Percentiles rank a stretch among this genome's conserved stretches.
These are phyloP conservation scores for Molorchus minor DNA, from an alignment of 2,888 invertebrate genomes.

Conservation along the genomic window DNA sequence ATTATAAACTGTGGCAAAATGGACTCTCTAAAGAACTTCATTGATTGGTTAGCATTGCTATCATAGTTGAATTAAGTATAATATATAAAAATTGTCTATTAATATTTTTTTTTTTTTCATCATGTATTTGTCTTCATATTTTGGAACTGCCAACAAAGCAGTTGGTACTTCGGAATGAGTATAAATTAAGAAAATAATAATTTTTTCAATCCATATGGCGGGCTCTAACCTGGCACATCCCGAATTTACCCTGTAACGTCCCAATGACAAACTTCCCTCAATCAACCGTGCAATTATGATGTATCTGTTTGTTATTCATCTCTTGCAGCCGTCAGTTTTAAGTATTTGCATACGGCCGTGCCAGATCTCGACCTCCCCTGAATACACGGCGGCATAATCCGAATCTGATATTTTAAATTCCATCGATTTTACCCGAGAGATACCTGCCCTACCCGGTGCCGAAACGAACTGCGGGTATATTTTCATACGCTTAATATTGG, in stretches of 20 bases:
- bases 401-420: constrained; percentile 17
- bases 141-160: too few species aligned
- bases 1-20: too few species aligned
- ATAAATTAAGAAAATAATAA: too few species aligned
- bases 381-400: constrained; percentile 5
- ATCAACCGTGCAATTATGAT: constrained; percentile 33
- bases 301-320: constrained; percentile 30
- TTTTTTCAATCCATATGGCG: too few species aligned
- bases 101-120: too few species aligned
- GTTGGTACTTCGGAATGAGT: too few species aligned
- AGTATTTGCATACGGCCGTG: constrained; percentile 25
- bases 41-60: too few species aligned
- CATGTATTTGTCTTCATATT: too few species aligned
- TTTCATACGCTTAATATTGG: constrained; percentile 21
- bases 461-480: constrained; percentile 10
- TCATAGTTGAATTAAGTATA: too few species aligned
- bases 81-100: too few species aligned
- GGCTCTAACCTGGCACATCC: too few species aligned
- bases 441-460: background rate
- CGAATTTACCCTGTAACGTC: constrained; percentile 3
- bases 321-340: constrained; percentile 25
- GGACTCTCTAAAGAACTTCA: too few species aligned
- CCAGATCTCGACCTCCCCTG: background rate
- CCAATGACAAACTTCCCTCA: constrained; percentile 28
- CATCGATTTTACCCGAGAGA: constrained; percentile 14